phyloP scores from a whole-genome alignment of 2,888 invertebrate genomes.

The Lepidocyrtoides sp. region DNA sequence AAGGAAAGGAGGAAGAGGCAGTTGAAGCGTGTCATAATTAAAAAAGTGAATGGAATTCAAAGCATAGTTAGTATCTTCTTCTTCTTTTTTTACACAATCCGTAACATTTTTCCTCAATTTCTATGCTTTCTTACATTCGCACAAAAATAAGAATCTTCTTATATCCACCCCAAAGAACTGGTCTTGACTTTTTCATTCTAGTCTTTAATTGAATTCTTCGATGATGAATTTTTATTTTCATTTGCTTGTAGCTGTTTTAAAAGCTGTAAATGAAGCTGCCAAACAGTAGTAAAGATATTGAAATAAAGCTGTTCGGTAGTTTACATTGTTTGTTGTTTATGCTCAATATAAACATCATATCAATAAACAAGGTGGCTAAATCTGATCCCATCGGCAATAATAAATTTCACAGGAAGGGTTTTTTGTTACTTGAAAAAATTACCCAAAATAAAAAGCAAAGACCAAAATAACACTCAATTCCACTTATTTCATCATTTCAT shows the following conservation, averaged over 20 bases:
- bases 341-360: constrained; percentile 26
- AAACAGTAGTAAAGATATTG: not conserved
- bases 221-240: not conserved
- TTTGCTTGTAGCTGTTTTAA: not conserved
- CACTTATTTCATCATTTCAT: not conserved
- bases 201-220: constrained; percentile 69
- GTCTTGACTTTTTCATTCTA: constrained; percentile 26
- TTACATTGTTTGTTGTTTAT: constrained; percentile 36
- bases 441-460: not conserved
- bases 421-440: not conserved
- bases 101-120: not conserved
- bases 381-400: constrained; percentile 55
- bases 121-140: too few species aligned
- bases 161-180: constrained; percentile 48
- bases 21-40: constrained; percentile 67
- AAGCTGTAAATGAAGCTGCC: not conserved
- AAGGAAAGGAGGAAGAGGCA: not conserved
- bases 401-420: constrained; percentile 29
- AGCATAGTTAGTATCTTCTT: constrained; percentile 3
- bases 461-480: not conserved
- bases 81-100: not conserved
- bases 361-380: constrained; percentile 42
- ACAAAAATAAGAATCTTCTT: not conserved
- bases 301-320: not conserved
- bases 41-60: constrained; percentile 61